Conservation (phyloP, 35 echinoderm and acorn worm genomes). For the Hemicentrotus pulcherrimus region DNA sequence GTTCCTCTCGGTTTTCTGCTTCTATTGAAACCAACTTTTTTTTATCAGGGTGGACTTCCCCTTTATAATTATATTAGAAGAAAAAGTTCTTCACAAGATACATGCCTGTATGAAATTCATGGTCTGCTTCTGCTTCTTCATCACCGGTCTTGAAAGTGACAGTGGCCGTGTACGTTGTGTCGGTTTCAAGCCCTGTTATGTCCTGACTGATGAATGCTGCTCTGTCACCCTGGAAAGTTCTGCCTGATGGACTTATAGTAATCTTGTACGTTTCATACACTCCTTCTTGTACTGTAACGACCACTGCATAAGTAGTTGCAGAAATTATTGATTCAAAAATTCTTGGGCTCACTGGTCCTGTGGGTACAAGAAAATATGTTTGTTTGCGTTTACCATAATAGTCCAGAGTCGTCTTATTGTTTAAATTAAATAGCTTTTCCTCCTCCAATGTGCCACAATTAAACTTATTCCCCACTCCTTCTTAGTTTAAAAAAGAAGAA, state of each 20-base stretch:
- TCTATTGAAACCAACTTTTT: no score
- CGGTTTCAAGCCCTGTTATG: neutral
- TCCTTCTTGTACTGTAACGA: neutral
- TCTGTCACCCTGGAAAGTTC: neutral
- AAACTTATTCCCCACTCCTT: no score
- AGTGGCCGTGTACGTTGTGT: neutral
- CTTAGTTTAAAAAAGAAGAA: no score
- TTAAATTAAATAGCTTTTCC: no score
- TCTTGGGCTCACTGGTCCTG: neutral
- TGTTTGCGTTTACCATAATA: no score
- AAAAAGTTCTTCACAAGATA: no score
- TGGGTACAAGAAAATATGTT: neutral
- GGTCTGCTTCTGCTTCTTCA: neutral
- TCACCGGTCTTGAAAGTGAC: neutral
- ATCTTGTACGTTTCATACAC: neutral
- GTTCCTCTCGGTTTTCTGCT: no score
- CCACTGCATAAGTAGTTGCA: neutral
- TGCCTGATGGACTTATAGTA: neutral
- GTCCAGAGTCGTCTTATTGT: no score
- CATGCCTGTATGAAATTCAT: neutral
- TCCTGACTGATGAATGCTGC: neutral
- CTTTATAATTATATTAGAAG: no score
- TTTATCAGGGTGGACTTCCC: no score
- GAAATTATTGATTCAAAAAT: neutral
- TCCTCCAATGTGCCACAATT: no score